These are phyloP conservation scores for Phalanger gymnotis DNA, from an alignment of 2,797 vertebrate species.

Conservation along the genomic window DNA sequence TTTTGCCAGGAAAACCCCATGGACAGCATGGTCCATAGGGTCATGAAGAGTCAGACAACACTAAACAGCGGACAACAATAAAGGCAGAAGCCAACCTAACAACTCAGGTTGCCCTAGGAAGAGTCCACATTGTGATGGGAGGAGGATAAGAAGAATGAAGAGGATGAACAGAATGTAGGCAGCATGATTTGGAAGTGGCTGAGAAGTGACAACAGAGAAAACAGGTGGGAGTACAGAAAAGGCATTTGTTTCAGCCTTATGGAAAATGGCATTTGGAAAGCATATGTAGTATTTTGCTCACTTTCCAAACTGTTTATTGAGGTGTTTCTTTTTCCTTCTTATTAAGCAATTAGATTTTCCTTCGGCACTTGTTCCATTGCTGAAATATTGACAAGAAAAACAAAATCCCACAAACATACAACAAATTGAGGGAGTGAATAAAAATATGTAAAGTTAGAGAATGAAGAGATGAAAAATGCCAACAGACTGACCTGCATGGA, in stretches of 20 bases:
- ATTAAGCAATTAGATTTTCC: background rate
- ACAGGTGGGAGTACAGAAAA: conserved; percentile 19
- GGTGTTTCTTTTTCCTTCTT: background rate
- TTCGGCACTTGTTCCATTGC: background rate
- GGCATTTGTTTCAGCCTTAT: conserved; percentile 10
- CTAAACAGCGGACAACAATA: background rate
- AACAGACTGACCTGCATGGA: background rate
- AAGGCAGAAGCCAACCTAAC: background rate
- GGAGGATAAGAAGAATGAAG: no score
- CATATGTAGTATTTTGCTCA: background rate
- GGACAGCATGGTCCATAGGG: background rate
- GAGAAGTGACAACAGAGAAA: conserved; percentile 19
- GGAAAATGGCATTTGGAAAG: background rate
- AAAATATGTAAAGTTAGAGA: background rate
- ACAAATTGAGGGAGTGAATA: background rate
- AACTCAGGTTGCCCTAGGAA: background rate
- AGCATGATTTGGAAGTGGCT: background rate
- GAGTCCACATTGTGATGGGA: background rate
- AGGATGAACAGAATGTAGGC: background rate
- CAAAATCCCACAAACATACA: background rate
- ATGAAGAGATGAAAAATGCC: background rate
- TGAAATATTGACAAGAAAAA: conserved; percentile 29
- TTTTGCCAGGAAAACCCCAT: background rate
- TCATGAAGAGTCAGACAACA: background rate
- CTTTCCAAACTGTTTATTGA: background rate